Percentiles rank a stretch among this genome's conserved stretches.
Evolutionary conservation across 2,888 invertebrate genomes (phyloP).

Genomic region (Diploptera punctata): DNA sequence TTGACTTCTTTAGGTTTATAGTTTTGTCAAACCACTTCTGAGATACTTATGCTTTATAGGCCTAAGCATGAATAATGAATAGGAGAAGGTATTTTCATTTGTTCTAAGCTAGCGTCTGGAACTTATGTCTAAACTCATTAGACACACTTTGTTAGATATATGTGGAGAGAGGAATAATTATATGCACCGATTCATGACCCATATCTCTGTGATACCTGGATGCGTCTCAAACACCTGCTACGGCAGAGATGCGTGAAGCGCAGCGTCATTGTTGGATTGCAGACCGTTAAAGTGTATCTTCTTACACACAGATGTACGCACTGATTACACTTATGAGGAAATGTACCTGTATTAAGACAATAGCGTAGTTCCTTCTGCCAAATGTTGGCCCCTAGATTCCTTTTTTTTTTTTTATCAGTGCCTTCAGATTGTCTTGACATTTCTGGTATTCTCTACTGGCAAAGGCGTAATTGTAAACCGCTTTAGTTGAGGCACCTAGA

Average conservation of each 20-base stretch:
- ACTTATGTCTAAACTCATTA: slow-evolving; percentile 3
- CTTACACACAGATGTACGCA: not conserved
- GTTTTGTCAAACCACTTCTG: too few species aligned
- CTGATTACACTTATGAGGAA: not conserved
- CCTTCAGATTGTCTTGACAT: too few species aligned
- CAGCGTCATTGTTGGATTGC: slow-evolving; percentile 19
- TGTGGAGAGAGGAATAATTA: not conserved
- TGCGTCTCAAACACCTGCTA: not conserved
- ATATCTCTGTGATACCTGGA: slow-evolving; percentile 10
- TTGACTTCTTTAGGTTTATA: too few species aligned
- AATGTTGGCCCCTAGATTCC: too few species aligned
- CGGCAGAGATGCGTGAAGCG: slow-evolving; percentile 2
- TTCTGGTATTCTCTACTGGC: too few species aligned
- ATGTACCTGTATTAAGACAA: too few species aligned
- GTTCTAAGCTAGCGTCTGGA: slow-evolving; percentile 16
- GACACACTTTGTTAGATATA: slow-evolving; percentile 21
- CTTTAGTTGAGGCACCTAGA: too few species aligned
- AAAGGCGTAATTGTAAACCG: too few species aligned
- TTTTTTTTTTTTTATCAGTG: too few species aligned
- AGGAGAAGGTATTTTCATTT: not conserved
- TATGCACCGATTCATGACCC: slow-evolving; percentile 1
- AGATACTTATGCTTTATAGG: too few species aligned
- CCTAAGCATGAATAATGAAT: not conserved
- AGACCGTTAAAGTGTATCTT: slow-evolving; percentile 9
- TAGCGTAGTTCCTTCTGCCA: too few species aligned